Conservation (phyloP, 2,797 vertebrate species). For the Cephalopachus bancanus region DNA sequence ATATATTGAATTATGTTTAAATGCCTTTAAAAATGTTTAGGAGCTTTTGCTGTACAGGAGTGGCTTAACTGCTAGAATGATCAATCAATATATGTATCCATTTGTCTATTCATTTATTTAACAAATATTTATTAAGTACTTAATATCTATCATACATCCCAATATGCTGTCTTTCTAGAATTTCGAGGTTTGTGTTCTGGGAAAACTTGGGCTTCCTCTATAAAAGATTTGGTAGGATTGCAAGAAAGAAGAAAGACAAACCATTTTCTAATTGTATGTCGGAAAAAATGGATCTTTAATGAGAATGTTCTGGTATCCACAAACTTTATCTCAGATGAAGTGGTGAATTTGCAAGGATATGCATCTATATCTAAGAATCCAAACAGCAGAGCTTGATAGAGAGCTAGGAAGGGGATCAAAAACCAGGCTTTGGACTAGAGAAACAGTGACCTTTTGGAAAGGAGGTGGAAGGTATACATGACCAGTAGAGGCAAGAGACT, state of each 20-base stretch:
- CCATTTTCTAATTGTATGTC: constrained; percentile 6
- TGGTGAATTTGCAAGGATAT: constrained; percentile 22
- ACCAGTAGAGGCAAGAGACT: neutral
- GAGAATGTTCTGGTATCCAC: constrained; percentile 37
- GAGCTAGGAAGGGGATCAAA: neutral
- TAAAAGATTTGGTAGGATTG: constrained; percentile 51
- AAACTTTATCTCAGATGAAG: constrained; percentile 37
- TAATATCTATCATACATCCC: neutral
- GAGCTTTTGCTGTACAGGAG: neutral
- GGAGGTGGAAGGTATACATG: constrained; percentile 13
- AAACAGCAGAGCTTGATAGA: neutral
- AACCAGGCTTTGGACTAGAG: neutral
- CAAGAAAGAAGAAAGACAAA: constrained; percentile 32
- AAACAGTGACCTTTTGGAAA: constrained; percentile 53
- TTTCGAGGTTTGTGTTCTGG: constrained; percentile 24
- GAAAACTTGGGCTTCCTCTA: constrained; percentile 7
- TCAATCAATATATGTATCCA: neutral
- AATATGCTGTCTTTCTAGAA: neutral
- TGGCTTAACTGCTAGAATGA: constrained; percentile 4
- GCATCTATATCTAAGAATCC: neutral
- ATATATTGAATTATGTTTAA: constrained; percentile 24
- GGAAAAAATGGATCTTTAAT: constrained; percentile 55
- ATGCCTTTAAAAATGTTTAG: constrained; percentile 21
- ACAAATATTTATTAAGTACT: constrained; percentile 17
- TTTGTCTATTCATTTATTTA: neutral